A percentile compares a stretch with the other conserved stretches of the same genome.
Conservation (phyloP, 2,888 invertebrate species). For the Frankliniella intonsa region DNA sequence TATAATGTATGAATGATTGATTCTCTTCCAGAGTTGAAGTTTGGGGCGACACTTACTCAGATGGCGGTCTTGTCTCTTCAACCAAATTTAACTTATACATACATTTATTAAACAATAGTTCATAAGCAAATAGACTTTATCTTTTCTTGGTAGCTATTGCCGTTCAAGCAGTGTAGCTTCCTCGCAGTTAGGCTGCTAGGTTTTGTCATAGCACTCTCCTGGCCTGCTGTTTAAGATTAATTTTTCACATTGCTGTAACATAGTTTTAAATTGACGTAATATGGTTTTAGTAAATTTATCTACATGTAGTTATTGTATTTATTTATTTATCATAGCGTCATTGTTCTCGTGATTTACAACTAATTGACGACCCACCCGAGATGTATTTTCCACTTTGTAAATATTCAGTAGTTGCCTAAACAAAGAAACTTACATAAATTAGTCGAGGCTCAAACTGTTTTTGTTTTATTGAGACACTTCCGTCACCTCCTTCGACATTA, state of each 20-base stretch:
- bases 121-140: neutral
- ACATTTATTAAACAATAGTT: neutral
- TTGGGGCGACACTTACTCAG: neutral
- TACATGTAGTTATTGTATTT: neutral
- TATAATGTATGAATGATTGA: neutral
- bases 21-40: neutral
- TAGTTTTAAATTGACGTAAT: neutral
- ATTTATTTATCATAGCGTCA: neutral
- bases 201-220: too few species aligned
- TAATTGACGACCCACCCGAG: too few species aligned
- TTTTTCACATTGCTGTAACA: neutral
- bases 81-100: neutral
- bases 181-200: too few species aligned
- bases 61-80: neutral
- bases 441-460: too few species aligned
- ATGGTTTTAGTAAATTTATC: neutral
- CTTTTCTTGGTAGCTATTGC: constrained; percentile 1
- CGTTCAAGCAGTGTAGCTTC: too few species aligned
- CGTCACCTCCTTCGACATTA: neutral
- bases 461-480: neutral
- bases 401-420: too few species aligned
- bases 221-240: too few species aligned
- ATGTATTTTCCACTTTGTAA: too few species aligned
- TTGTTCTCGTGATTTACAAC: neutral
- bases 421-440: too few species aligned